A percentile compares a stretch with the other conserved stretches of the same genome.
Conservation (phyloP, 2,113 vertebrate species). For the Passer montanus region DNA sequence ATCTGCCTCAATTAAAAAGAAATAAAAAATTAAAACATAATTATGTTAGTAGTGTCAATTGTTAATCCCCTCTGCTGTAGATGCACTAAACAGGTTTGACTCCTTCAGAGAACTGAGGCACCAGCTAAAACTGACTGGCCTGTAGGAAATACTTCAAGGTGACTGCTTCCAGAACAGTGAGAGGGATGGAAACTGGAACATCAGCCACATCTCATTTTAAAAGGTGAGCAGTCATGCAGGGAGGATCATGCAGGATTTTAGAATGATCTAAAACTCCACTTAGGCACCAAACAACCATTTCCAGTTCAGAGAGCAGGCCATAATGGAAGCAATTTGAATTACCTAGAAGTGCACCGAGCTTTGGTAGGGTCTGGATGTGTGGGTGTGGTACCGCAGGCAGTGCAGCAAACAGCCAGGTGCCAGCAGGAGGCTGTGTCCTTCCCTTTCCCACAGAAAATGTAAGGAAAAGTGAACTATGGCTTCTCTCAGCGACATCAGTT, state of each 20-base stretch:
- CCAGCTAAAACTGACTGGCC: not conserved
- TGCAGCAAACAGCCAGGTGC: not conserved
- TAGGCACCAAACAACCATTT: not conserved
- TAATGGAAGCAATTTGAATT: not conserved
- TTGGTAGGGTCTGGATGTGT: fast-evolving
- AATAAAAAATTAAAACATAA: not conserved
- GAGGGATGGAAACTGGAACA: not conserved
- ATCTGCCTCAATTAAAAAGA: not conserved
- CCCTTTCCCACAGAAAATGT: fast-evolving
- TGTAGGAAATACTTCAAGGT: not conserved
- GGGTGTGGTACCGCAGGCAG: not conserved
- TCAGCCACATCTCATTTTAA: not conserved
- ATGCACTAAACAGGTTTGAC: not conserved
- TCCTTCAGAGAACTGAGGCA: not conserved
- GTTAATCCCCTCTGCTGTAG: fast-evolving
- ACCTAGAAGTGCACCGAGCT: not conserved
- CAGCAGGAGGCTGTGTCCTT: not conserved
- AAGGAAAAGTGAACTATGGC: not conserved
- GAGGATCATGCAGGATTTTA: not conserved
- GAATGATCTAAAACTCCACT: not conserved
- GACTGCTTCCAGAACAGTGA: not conserved
- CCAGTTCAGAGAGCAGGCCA: not conserved
- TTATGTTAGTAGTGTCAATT: not conserved
- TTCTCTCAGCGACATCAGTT: not conserved
- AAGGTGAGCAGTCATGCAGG: not conserved